Percentiles rank a stretch among this genome's conserved stretches.
Evolutionary conservation across 2,113 vertebrate genomes (phyloP).

Genomic region (Panthera leo): DNA sequence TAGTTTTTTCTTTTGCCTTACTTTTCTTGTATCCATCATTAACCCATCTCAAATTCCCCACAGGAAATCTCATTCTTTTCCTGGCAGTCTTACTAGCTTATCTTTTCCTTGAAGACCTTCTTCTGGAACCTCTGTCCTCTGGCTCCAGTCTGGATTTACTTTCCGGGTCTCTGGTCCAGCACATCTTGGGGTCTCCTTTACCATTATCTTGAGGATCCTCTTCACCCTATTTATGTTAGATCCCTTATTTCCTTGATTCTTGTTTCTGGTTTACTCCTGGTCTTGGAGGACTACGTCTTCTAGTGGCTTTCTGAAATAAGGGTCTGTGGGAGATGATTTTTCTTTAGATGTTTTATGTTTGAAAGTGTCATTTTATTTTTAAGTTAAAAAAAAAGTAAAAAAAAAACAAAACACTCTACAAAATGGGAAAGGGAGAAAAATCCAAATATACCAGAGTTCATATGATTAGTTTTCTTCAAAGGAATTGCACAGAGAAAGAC

Average conservation of each 20-base stretch:
- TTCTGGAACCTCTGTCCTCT: neutral
- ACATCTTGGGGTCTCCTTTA: neutral
- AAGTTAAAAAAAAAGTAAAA: neutral
- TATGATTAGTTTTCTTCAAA: slow-evolving; percentile 21
- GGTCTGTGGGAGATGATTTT: neutral
- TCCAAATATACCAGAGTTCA: neutral
- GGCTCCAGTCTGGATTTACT: neutral
- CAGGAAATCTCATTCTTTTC: neutral
- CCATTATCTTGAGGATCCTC: neutral
- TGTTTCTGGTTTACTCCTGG: neutral
- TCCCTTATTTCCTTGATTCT: neutral
- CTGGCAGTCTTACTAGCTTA: neutral
- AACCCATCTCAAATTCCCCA: neutral
- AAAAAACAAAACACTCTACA: neutral
- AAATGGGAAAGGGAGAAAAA: neutral
- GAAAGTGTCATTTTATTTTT: neutral
- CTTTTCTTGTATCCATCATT: neutral
- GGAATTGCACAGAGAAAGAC: neutral
- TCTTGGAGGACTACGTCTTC: neutral
- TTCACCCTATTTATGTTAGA: neutral
- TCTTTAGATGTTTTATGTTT: neutral
- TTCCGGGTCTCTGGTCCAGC: neutral
- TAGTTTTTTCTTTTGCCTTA: neutral
- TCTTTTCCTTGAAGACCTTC: neutral
- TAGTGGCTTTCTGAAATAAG: neutral